Base-by-base conservation (phyloP, 2,797 vertebrate species). In the Macrochelys suwanniensis region DNA sequence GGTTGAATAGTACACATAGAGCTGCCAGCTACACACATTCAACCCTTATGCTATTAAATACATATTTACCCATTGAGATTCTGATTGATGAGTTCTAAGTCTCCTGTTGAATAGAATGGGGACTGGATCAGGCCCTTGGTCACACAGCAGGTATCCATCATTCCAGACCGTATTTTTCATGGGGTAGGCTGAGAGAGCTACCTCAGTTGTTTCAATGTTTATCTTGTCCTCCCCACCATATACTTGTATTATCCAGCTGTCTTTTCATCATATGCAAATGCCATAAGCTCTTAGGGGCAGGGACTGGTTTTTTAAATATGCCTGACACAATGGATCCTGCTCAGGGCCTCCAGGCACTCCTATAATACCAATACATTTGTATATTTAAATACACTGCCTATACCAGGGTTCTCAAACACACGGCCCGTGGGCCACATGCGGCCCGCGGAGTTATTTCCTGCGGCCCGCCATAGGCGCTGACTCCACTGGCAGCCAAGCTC, bases 161-260 rank as follows among this genome's bases (percentile, higher is more conserved):
- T 4, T 92, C 87, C 61, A 13, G 1, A 1, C 1, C 1, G 0
- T 0, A 54, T 94, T 26, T 89, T 89, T 84, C 1, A 2, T 13
- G 33, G 16, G 28, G 61, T 65, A 65, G 31, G 33, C 7, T 65
- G 33, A 33, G 31, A 13, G 28, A n/a, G 4, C 61, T 65, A n/a
- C 61, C 16, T n/a, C 8, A 5, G 59, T 61, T 33, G 16, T 65
- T 65, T 65, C 33, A n/a, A 7, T 19, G 33, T n/a, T 65, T 65
- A n/a, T 17, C 61, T n/a, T n/a, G 33, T 61, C 61, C 33, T 7
- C 7, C 33, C 33, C 31, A 15, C 4, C 33, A 65, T 65, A 65
- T 21, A 19, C 17, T 19, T 65, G 61, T n/a, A 19, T 65, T 65
- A n/a, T 65, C 33, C 61, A 65, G 8, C 33, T n/a, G 3, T 82